A percentile compares a stretch with the other conserved stretches of the same genome.
phyloP scores from a whole-genome alignment of 2,797 vertebrate species.

The Margarornis squamiger region DNA sequence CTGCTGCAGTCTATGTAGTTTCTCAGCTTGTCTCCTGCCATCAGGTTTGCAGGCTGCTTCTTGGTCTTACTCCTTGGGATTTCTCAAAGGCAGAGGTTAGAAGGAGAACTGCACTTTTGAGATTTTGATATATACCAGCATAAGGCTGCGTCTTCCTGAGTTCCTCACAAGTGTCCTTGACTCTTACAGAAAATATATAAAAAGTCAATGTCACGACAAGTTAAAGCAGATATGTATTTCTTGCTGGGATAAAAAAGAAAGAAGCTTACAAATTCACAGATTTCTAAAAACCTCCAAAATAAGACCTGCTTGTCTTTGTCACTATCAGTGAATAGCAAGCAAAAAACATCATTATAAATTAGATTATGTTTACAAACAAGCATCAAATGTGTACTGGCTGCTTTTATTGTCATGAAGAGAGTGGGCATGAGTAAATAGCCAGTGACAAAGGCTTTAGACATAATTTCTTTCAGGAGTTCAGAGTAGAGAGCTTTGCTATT shows the following conservation, averaged over 20 bases:
- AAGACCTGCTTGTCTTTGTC: not conserved
- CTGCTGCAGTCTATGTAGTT: not conserved
- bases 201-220: not conserved
- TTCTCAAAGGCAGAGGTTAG: not conserved
- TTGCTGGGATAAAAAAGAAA: not conserved
- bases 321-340: not conserved
- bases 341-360: not conserved
- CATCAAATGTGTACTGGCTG: not conserved
- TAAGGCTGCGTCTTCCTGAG: not conserved
- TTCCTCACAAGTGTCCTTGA: not conserved
- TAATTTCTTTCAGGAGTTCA: not conserved
- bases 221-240: not conserved
- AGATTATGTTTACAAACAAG: not conserved
- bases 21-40: not conserved
- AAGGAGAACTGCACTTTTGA: not conserved
- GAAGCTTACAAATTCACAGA: not conserved
- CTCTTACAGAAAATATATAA: not conserved
- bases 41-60: not conserved
- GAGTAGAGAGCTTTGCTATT: not conserved
- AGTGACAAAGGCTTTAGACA: not conserved
- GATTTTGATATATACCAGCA: not conserved
- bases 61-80: not conserved
- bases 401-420: not conserved
- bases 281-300: not conserved
- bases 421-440: not conserved